phyloP scores from a whole-genome alignment of 2,113 vertebrate genomes.

The Ploceus nigricollis region DNA sequence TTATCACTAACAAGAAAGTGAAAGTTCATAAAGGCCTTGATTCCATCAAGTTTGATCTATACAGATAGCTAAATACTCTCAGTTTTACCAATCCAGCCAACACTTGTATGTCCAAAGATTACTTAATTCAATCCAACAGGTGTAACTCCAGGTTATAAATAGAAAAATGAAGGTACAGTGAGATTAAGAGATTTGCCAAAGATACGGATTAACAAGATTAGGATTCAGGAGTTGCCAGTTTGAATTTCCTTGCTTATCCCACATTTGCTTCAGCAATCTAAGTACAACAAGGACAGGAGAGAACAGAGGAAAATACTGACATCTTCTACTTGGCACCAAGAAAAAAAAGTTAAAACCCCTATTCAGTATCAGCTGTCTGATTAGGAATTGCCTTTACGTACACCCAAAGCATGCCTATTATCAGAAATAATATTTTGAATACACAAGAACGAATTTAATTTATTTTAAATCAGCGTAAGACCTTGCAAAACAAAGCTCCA shows the following conservation, averaged over 20 bases:
- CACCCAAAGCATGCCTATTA: background rate
- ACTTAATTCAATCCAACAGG: background rate
- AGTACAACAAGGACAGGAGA: background rate
- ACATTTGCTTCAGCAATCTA: background rate
- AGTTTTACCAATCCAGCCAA: background rate
- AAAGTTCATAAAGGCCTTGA: background rate
- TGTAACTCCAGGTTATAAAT: constrained; percentile 37
- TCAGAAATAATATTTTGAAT: background rate
- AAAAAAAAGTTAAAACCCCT: background rate
- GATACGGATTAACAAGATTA: background rate
- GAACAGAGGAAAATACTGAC: background rate
- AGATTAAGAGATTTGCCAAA: constrained; percentile 34
- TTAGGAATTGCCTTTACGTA: background rate
- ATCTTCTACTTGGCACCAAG: background rate
- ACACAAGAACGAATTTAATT: background rate
- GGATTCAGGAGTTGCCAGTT: background rate
- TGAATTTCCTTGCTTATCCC: background rate
- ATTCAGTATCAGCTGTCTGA: background rate
- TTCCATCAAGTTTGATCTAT: background rate
- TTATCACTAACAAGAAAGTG: background rate
- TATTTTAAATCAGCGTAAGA: background rate
- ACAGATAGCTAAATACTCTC: background rate
- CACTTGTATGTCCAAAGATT: background rate
- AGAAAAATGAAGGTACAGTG: constrained; percentile 6
- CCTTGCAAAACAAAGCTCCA: background rate